Base-by-base conservation (phyloP, 2,113 vertebrate species). In the Notechis scutatus region DNA sequence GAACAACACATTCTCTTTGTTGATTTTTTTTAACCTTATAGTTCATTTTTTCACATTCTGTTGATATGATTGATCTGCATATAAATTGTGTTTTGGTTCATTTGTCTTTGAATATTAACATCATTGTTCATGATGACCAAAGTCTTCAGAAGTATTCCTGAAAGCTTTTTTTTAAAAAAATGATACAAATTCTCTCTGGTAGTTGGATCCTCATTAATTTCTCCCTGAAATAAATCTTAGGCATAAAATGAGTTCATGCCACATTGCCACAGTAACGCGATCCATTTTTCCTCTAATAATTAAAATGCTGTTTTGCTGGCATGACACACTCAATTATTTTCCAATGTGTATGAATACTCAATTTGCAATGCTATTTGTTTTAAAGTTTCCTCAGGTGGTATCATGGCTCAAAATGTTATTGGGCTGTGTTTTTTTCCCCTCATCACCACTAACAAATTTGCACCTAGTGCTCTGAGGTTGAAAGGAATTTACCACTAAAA, bases 301-400 rank as follows among this genome's bases (percentile, higher is more conserved):
- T 95, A 96, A 87, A 94, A 96, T 96, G 93, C 93, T 96, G 95
- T 96, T 96, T 93, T 92, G 94, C 42, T 69, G 88, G 94, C 93
- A 95, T 95, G 94, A 92, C 74, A 89, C 93, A 94, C 94, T 96
- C 94, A 96, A 94, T 96, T 95, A 96, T 90, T 95, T 96, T 95
- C 96, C 90, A 94, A 89, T 91, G 95, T 91, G 92, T 95, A 96
- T 95, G 96, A 96, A 95, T 93, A 88, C 87, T 57, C 90, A 91
- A 94, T 95, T 91, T 89, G 92, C 90, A 94, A 91, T 20, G 5
- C 0, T 86, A n/a, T 91, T 95, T 92, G 94, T 93, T 94, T 59
- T 93, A 55, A 52, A 55, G 42, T 26, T 45, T 50, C 57, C 59
- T 64, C 42, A n/a, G 24, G 7, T 94, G 45, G 23, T 23, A 61